phyloP scores from a whole-genome alignment of 2,888 invertebrate species.

The Steinernema scapterisci region DNA sequence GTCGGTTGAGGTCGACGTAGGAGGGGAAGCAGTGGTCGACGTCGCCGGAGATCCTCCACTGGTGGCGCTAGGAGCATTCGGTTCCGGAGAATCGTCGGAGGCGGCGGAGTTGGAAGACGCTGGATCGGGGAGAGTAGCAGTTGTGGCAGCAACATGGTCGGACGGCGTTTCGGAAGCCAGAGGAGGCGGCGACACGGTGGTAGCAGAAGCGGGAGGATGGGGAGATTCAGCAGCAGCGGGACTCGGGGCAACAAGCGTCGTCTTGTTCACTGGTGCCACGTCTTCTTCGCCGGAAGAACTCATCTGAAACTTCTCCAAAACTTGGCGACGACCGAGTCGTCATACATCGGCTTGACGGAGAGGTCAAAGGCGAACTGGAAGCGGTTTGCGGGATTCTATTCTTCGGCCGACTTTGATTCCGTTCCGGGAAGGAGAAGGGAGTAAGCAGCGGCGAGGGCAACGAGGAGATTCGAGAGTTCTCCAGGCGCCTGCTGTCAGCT shows the following conservation, averaged over 20 bases:
- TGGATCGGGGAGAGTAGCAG: neutral
- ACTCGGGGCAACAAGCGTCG: neutral
- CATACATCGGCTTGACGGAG: slow-evolving; percentile 26
- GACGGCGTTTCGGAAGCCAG: neutral
- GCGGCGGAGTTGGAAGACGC: neutral
- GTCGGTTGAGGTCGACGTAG: neutral
- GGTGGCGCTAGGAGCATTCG: neutral
- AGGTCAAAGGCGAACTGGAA: neutral
- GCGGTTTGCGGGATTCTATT: neutral
- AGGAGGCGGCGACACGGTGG: neutral
- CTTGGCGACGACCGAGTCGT: slow-evolving; percentile 27
- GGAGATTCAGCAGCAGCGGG: neutral
- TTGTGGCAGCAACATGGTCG: neutral
- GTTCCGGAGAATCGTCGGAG: neutral
- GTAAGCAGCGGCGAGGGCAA: neutral
- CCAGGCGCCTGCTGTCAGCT: neutral
- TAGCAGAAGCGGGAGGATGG: neutral
- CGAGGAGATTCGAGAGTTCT: neutral
- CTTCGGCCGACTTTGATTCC: too few species aligned
- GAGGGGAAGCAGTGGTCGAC: neutral
- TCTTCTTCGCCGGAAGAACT: slow-evolving; percentile 30
- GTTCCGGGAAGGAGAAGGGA: neutral
- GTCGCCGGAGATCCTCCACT: neutral
- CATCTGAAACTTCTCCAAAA: slow-evolving; percentile 30
- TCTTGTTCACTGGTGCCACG: slow-evolving; percentile 16